Conservation (phyloP, 2,113 vertebrate genomes). For the Pollimyrus isidori region DNA sequence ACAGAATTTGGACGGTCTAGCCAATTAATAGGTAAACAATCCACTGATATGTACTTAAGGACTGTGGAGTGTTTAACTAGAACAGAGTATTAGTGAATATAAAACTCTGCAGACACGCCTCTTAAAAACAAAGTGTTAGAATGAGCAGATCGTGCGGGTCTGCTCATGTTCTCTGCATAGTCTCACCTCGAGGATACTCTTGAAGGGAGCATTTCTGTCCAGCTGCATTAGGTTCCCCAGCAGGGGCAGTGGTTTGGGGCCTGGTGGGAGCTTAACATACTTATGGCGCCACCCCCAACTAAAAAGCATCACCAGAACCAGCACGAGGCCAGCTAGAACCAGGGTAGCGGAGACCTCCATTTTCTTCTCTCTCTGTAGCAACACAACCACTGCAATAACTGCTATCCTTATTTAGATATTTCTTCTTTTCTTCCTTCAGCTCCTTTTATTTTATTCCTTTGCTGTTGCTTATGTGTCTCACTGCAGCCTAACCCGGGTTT, state of each 20-base stretch:
- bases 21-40: neutral
- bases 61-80: neutral
- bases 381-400: neutral
- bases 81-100: neutral
- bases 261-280: conserved; percentile 43
- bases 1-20: neutral
- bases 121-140: neutral
- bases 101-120: neutral
- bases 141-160: neutral
- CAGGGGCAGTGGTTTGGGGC: conserved; percentile 48
- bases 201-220: conserved; percentile 44
- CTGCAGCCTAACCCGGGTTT: neutral
- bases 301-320: conserved; percentile 39
- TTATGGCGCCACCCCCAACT: conserved; percentile 13
- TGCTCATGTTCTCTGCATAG: neutral
- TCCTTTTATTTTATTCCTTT: too few species aligned
- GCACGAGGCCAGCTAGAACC: conserved; percentile 32
- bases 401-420: neutral
- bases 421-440: neutral
- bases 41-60: neutral
- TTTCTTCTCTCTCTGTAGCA: neutral
- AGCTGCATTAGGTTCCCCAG: conserved; percentile 50
- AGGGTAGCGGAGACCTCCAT: conserved; percentile 45
- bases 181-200: conserved; percentile 49
- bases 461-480: neutral